Base-by-base conservation (phyloP, 2,797 vertebrate species). In the Peromyscus nudipes region DNA sequence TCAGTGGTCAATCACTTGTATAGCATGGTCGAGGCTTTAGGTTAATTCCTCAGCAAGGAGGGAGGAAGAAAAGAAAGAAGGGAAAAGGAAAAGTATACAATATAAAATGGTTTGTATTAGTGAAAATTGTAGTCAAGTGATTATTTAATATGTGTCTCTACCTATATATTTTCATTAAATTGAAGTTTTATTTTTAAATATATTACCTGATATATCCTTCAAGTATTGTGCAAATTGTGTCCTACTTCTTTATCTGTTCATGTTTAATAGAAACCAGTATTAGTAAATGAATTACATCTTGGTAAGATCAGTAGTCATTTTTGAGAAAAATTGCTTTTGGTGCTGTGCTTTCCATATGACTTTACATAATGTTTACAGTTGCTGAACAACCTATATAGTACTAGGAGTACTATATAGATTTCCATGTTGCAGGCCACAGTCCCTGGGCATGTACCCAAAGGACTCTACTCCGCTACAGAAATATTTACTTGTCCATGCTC, bases 121-220 rank as follows among this genome's bases (percentile, higher is more conserved):
- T 46, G 73, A 92, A 93, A 71, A 43, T 12, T 40, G 14, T 84
- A 84, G 57, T 19, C 43, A 75, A 71, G 34, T 55, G 31, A 19
- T 81, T 89, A 37, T 7, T 76, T 67, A 81, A 29, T 21, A 75
- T 34, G 6, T 31, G 40, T 80, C 2, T 65, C 34, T 79, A 1
- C 21, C 0, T 80, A 37, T 7, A 40, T 52, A 80, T 94, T 95
- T 82, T 93, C n/a, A 91, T 91, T 92, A 79, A 92, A 91, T 91
- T 73, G 64, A 10, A 12, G 80, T n/a, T 67, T 52, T 31, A 7
- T 55, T 67, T 1, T 14, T 31, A 84, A 46, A 65, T 65, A 65
- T 84, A 84, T 43, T 12, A 21, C 37, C 16, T 31, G 9, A 62
- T 62, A 43, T 57, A 79, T 11, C 43, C 31, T 93, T 94, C 31